Evolutionary conservation across 2,888 invertebrate species (phyloP), one percentile per base, ranked within the genome.

Genomic region (Drosophila demipolita): DNA sequence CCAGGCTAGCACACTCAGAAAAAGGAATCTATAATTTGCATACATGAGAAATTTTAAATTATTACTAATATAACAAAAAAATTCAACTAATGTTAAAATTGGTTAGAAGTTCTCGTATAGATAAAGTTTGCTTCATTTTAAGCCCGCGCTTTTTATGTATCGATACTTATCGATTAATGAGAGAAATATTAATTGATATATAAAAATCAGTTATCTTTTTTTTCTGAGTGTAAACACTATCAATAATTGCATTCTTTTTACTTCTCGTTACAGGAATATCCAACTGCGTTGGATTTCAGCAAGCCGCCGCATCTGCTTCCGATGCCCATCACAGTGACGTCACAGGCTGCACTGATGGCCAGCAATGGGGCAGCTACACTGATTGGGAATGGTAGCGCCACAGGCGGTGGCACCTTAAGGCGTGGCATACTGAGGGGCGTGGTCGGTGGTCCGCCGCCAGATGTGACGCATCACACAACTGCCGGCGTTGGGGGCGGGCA

Each of bases 401-500:
- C 85, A 26, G 71, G 75, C 72, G 62, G 62, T 42, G 80, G 80
- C 74, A 92, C 93, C 1, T 73, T 93, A 55, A 80, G 93, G 11
- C 91, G 93, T 29, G 93, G 93, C 55, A 92, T 92, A 40, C 84
- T 93, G 76, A 92, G 93, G 32, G 92, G 92, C 55, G 78, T 92
- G 17, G 92, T 93, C 36, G 91, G 91, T 17, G 93, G 92, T 36
- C 93, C 93, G 48, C 93, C 90, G 29, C 93, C 93, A 0, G 93
- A 93, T 84, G 93, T 93, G 3, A 93, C 93, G 36, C 93, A 93
- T 80, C 93, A 93, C 67, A 93, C 93, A 35, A 67, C 84, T 12
- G 77, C 75, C 45, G 90, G 81, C 73, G 72, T 54, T 75, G 78
- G 4, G 70, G 89, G 87, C 87, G 82, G 55, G 86, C 87, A 87